Evolutionary conservation across 2,888 invertebrate genomes (phyloP).

Genomic region (Lasioglossum oenotherae): DNA sequence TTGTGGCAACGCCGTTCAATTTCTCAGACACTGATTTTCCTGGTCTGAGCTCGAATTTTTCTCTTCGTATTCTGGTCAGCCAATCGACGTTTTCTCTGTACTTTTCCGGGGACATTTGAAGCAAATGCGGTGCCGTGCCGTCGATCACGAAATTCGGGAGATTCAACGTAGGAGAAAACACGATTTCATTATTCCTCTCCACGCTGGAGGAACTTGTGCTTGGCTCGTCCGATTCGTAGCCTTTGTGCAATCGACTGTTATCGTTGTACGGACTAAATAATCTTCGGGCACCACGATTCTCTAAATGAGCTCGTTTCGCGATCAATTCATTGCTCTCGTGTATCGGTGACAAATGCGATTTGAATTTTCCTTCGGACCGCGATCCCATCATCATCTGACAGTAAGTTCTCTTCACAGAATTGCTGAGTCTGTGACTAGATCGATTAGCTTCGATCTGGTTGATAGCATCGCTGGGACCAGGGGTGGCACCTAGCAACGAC

Average conservation of each 20-base stretch:
- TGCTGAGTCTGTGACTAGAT: slow-evolving; percentile 24
- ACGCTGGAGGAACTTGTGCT: slow-evolving; percentile 72
- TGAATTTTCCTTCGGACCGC: slow-evolving; percentile 74
- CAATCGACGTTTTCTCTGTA: slow-evolving; percentile 89
- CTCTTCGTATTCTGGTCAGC: slow-evolving; percentile 88
- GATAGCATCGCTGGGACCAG: slow-evolving; percentile 55
- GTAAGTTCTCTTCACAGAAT: slow-evolving; percentile 73
- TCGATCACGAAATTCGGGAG: slow-evolving; percentile 91
- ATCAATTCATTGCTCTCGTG: slow-evolving; percentile 76
- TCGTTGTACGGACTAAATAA: slow-evolving; percentile 84
- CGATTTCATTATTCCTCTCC: slow-evolving; percentile 65
- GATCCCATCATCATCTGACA: slow-evolving; percentile 72
- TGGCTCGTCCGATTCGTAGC: slow-evolving; percentile 75
- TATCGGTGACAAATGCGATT: slow-evolving; percentile 80
- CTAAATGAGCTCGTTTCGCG: slow-evolving; percentile 84
- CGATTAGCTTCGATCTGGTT: slow-evolving; percentile 30
- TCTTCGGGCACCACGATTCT: slow-evolving; percentile 83
- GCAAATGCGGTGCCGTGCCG: slow-evolving; percentile 91
- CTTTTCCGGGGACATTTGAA: slow-evolving; percentile 89
- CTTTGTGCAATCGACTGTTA: slow-evolving; percentile 36
- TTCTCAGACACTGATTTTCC: slow-evolving; percentile 76
- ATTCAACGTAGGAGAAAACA: slow-evolving; percentile 88
- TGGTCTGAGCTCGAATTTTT: slow-evolving; percentile 82
- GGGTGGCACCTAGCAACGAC: slow-evolving; percentile 59
- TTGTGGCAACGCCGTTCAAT: slow-evolving; percentile 68